These are phyloP conservation scores for Threskiornis aethiopicus DNA, from an alignment of 2,797 vertebrate genomes.

Conservation along the genomic window DNA sequence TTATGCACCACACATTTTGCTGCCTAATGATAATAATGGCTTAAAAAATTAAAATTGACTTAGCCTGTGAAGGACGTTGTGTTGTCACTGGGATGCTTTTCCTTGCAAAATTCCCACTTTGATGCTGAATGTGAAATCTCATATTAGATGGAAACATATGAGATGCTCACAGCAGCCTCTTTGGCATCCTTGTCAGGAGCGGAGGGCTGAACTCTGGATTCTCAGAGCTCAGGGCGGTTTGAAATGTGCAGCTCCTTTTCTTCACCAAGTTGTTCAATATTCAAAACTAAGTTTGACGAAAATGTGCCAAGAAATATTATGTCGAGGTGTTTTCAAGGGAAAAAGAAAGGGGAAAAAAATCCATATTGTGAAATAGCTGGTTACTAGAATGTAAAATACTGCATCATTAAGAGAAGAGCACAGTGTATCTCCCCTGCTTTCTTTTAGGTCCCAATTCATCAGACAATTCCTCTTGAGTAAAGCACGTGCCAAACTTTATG, in stretches of 20 bases:
- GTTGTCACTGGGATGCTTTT: neutral
- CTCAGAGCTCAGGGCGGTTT: neutral
- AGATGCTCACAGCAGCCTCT: neutral
- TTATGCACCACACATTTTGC: neutral
- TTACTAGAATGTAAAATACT: neutral
- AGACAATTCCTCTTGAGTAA: neutral
- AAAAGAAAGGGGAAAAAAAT: neutral
- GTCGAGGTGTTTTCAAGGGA: neutral
- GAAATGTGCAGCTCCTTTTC: neutral
- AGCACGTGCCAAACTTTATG: neutral
- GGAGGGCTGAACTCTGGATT: neutral
- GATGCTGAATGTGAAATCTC: neutral
- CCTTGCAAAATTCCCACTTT: neutral
- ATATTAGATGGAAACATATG: neutral
- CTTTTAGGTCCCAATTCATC: neutral
- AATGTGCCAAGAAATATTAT: neutral
- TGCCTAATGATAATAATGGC: neutral
- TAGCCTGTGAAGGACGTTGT: neutral
- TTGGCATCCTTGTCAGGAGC: neutral
- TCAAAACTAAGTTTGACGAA: neutral
- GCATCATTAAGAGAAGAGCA: neutral
- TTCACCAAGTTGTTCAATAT: neutral
- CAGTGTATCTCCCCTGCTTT: neutral
- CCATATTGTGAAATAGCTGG: neutral
- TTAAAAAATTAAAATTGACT: neutral